Conservation (phyloP, 2,113 vertebrate genomes). For the Centrocercus urophasianus region DNA sequence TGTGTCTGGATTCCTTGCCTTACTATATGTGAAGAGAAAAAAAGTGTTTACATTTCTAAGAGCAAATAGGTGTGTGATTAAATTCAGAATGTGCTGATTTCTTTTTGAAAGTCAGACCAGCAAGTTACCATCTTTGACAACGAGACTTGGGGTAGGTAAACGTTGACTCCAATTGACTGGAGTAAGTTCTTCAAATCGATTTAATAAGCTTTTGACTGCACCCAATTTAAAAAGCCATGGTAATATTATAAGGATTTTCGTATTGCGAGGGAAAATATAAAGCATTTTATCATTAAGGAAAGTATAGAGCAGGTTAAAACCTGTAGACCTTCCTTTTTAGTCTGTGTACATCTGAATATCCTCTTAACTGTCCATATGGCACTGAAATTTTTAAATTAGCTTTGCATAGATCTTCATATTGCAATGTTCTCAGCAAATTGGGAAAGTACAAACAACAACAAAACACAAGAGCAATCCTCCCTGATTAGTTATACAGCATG, state of each 20-base stretch:
- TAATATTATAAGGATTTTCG: not conserved
- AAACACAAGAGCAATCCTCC: not conserved
- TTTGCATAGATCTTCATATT: not conserved
- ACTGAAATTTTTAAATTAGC: not conserved
- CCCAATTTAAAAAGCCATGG: not conserved
- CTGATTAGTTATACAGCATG: not conserved
- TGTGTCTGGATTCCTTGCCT: not conserved
- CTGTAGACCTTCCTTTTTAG: not conserved
- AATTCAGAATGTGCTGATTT: not conserved
- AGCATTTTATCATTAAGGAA: not conserved
- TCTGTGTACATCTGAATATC: not conserved
- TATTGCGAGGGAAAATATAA: not conserved
- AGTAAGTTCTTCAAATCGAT: not conserved
- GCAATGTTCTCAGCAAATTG: not conserved
- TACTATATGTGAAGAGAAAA: not conserved
- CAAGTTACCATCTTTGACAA: not conserved
- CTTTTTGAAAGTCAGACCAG: not conserved
- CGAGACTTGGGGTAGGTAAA: not conserved
- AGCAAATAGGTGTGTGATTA: not conserved
- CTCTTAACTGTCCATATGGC: not conserved
- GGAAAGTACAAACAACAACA: not conserved
- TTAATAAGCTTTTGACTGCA: not conserved
- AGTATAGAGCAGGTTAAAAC: not conserved
- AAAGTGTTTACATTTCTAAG: not conserved
- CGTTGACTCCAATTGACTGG: fast-evolving